These are phyloP conservation scores for Pyrochroa serraticornis DNA, from an alignment of 2,888 invertebrate species.

Conservation along the genomic window DNA sequence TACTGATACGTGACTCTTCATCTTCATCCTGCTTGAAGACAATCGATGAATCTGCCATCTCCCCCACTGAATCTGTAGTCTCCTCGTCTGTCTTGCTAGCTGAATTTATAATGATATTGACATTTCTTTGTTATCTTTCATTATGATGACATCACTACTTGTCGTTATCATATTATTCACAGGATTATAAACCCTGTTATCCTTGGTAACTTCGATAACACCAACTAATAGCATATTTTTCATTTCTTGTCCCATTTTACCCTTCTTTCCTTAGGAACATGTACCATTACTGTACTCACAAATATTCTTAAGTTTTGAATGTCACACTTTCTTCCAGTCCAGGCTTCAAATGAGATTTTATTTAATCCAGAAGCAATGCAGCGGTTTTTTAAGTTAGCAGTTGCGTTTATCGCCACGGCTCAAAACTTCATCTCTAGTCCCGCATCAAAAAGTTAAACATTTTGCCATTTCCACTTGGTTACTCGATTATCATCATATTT, in stretches of 20 bases:
- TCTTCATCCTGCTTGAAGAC: too few relatives aligned
- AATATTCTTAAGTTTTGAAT: slow-evolving; percentile 44
- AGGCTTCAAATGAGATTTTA: slow-evolving; percentile 46
- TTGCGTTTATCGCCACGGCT: slow-evolving; percentile 40
- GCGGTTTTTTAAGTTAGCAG: slow-evolving; percentile 38
- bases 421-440: too few relatives aligned
- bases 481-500: too few relatives aligned
- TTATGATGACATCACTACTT: slow-evolving; percentile 31
- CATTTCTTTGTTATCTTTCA: not conserved
- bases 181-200: slow-evolving; percentile 38
- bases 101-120: not conserved
- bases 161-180: slow-evolving; percentile 23
- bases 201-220: slow-evolving; percentile 38
- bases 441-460: too few relatives aligned
- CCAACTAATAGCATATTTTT: slow-evolving; percentile 38
- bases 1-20: too few relatives aligned
- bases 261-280: slow-evolving; percentile 44
- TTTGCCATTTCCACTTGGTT: too few relatives aligned
- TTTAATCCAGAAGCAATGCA: slow-evolving; percentile 19
- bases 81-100: not conserved
- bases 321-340: slow-evolving; percentile 44
- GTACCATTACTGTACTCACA: slow-evolving; percentile 42
- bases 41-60: too few relatives aligned
- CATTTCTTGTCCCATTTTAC: slow-evolving; percentile 45
- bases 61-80: not conserved